Conservation (phyloP, 2,797 vertebrate species). For the Manis javanica region DNA sequence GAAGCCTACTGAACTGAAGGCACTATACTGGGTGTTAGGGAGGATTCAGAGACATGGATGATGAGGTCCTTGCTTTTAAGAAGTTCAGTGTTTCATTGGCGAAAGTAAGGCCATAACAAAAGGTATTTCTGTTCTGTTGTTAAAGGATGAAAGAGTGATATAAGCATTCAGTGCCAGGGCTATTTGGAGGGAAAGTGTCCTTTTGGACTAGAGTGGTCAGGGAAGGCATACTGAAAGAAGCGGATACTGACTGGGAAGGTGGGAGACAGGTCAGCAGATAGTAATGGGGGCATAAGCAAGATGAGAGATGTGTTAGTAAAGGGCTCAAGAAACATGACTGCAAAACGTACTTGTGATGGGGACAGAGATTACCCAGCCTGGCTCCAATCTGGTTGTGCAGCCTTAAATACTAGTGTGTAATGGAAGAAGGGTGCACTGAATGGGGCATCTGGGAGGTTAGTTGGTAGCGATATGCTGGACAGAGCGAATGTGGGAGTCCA, state of each 20-base stretch:
- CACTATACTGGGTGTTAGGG: background rate
- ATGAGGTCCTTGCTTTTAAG: background rate
- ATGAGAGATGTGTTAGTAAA: background rate
- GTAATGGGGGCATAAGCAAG: background rate
- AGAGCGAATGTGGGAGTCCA: background rate
- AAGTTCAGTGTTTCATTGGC: constrained; percentile 40
- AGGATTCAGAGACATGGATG: background rate
- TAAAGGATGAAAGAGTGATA: constrained; percentile 3
- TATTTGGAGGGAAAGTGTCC: background rate
- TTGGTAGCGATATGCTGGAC: background rate
- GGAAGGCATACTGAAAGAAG: background rate
- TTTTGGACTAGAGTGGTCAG: background rate
- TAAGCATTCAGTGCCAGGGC: background rate
- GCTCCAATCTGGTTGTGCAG: background rate
- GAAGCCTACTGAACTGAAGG: background rate
- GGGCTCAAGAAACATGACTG: background rate
- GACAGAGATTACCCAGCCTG: background rate
- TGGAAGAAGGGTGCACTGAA: background rate
- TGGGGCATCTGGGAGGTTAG: background rate
- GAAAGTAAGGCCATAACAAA: constrained; percentile 39
- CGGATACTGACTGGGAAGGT: background rate
- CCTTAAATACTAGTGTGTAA: background rate
- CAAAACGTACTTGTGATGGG: background rate
- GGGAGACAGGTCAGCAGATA: background rate
- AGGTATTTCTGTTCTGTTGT: background rate